Conservation (phyloP, 2,113 vertebrate genomes). For the Pithys albifrons region DNA sequence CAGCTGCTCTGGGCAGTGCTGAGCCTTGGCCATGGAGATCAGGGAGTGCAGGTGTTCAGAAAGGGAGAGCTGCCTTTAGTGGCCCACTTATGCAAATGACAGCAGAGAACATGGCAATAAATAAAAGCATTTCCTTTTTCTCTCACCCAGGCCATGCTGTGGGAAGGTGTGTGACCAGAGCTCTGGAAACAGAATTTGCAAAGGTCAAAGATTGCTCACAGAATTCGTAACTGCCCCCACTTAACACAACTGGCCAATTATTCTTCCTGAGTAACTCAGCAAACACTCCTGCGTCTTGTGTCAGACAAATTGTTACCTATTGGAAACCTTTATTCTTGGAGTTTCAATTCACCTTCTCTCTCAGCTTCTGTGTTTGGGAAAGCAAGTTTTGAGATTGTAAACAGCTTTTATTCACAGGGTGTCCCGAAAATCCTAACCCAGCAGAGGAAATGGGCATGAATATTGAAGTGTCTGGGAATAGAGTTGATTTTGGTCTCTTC, state of each 20-base stretch:
- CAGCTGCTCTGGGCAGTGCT: background rate
- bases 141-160: background rate
- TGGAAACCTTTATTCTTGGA: background rate
- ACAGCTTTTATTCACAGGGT: background rate
- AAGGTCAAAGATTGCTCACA: slow-evolving; percentile 41
- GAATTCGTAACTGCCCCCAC: background rate
- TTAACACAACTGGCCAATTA: background rate
- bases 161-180: background rate
- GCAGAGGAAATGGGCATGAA: background rate
- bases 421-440: background rate
- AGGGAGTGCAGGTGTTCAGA: background rate
- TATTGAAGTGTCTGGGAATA: background rate
- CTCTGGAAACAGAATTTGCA: slow-evolving; percentile 7
- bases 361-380: background rate
- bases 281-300: background rate
- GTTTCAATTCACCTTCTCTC: background rate
- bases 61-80: background rate
- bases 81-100: slow-evolving; percentile 1
- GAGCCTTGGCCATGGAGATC: background rate
- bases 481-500: background rate
- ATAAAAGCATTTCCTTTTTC: background rate
- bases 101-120: background rate
- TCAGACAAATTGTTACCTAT: background rate
- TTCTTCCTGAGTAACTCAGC: background rate
- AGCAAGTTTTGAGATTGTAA: background rate